A percentile compares a stretch with the other conserved stretches of the same genome.
phyloP scores from a whole-genome alignment of 1,140 invertebrate species.

The Eumaeus atala region DNA sequence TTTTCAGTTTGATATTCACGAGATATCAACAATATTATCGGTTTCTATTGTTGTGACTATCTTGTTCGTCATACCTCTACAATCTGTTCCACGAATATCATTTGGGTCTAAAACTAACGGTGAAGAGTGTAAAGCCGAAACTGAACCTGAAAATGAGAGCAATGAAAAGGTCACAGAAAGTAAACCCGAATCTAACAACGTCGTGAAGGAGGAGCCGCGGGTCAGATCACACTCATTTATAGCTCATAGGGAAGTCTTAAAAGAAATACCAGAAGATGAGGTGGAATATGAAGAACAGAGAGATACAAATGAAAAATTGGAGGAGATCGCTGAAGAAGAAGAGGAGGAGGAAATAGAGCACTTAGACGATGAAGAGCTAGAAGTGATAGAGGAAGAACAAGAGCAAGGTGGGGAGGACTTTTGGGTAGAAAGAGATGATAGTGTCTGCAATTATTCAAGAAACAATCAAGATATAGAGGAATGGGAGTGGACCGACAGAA shows the following conservation, averaged over 20 bases:
- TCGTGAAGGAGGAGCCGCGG: conserved; percentile 29
- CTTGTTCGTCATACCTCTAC: conserved; percentile 80
- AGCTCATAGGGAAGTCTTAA: conserved; percentile 57
- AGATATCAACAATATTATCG: conserved; percentile 60
- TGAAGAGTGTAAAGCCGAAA: conserved; percentile 22
- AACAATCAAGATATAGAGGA: conserved; percentile 58
- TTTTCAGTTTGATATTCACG: conserved; percentile 61
- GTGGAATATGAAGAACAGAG: conserved; percentile 60
- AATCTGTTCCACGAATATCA: conserved; percentile 78
- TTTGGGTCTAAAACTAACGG: conserved; percentile 26
- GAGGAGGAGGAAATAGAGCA: conserved; percentile 46
- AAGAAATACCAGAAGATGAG: conserved; percentile 63
- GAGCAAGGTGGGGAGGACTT: conserved; percentile 40
- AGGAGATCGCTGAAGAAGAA: conserved; percentile 69
- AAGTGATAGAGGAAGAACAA: conserved; percentile 48
- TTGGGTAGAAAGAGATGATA: conserved; percentile 45
- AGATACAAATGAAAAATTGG: conserved; percentile 47
- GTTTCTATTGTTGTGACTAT: conserved; percentile 77
- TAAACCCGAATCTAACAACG: conserved; percentile 21
- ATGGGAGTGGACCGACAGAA: conserved; percentile 65
- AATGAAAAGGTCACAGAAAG: conserved; percentile 18
- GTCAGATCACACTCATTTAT: conserved; percentile 38
- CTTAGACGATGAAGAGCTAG: conserved; percentile 48
- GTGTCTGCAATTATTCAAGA: conserved; percentile 31
- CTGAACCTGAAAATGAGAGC: conserved; percentile 12